Evolutionary conservation across 2,797 vertebrate genomes (phyloP).

Genomic region (Coccyzus lansbergi): DNA sequence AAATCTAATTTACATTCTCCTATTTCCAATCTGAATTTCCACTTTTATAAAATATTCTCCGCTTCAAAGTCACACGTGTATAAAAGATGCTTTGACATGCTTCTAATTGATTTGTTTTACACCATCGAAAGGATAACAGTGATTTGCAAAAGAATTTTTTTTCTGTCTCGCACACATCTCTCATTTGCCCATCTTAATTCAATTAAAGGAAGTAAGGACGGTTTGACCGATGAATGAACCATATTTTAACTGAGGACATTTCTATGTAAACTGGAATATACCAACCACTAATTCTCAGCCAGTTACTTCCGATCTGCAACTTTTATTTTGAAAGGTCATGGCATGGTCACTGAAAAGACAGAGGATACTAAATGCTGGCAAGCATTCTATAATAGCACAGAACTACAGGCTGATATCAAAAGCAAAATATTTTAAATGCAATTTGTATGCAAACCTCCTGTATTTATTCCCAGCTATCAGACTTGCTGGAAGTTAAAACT

Average conservation of each 20-base stretch:
- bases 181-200: constrained; percentile 98
- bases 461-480: not conserved
- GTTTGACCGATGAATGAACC: constrained; percentile 95
- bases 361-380: constrained; percentile 62
- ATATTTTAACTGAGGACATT: constrained; percentile 88
- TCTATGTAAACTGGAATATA: constrained; percentile 82
- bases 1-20: constrained; percentile 67
- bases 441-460: constrained; percentile 8
- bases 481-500: not conserved
- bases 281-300: constrained; percentile 81
- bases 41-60: constrained; percentile 68
- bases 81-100: constrained; percentile 73
- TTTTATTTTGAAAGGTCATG: constrained; percentile 81
- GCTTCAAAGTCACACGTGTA: constrained; percentile 60
- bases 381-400: not conserved
- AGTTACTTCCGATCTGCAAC: constrained; percentile 81
- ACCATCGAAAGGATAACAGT: constrained; percentile 74
- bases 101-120: constrained; percentile 85
- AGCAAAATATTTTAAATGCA: constrained; percentile 33
- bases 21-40: constrained; percentile 64
- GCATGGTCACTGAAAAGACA: constrained; percentile 77
- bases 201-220: constrained; percentile 96
- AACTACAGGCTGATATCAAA: constrained; percentile 49
- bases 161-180: constrained; percentile 86
- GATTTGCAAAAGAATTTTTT: constrained; percentile 79